Evolutionary conservation across 2,113 vertebrate genomes (phyloP).

Genomic region (Chionomys nivalis): DNA sequence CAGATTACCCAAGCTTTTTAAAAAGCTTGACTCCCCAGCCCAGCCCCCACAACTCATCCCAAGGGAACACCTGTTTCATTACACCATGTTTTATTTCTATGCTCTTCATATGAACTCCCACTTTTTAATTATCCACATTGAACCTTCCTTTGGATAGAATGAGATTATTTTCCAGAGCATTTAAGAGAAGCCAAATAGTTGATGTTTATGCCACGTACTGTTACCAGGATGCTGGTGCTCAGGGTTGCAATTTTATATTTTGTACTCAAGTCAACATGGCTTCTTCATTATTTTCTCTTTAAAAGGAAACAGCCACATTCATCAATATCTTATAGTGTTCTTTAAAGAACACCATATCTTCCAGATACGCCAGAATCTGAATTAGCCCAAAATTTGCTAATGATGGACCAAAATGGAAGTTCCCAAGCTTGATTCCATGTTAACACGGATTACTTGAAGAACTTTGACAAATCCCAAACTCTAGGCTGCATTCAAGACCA

Average conservation of each 20-base stretch:
- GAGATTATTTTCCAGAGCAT: constrained; percentile 40
- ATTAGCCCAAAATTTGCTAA: constrained; percentile 25
- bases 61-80: constrained; percentile 73
- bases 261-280: constrained; percentile 1
- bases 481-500: constrained; percentile 7
- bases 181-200: constrained; percentile 8
- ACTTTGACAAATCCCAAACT: constrained; percentile 8
- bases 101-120: constrained; percentile 44
- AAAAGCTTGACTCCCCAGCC: constrained; percentile 55
- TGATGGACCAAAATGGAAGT: neutral
- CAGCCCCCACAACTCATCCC: constrained; percentile 24
- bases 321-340: constrained; percentile 47
- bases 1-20: constrained; percentile 52
- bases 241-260: constrained; percentile 24
- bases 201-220: neutral
- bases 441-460: neutral
- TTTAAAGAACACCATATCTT: constrained; percentile 47
- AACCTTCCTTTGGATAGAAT: constrained; percentile 42
- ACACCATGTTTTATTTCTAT: constrained; percentile 68
- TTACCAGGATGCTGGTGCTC: neutral
- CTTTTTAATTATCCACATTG: constrained; percentile 58
- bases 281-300: constrained; percentile 24
- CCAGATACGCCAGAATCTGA: constrained; percentile 1
- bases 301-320: constrained; percentile 28
- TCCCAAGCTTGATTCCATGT: neutral